Evolutionary conservation across 2,888 invertebrate genomes (phyloP).

Genomic region (Heliconius cydno): DNA sequence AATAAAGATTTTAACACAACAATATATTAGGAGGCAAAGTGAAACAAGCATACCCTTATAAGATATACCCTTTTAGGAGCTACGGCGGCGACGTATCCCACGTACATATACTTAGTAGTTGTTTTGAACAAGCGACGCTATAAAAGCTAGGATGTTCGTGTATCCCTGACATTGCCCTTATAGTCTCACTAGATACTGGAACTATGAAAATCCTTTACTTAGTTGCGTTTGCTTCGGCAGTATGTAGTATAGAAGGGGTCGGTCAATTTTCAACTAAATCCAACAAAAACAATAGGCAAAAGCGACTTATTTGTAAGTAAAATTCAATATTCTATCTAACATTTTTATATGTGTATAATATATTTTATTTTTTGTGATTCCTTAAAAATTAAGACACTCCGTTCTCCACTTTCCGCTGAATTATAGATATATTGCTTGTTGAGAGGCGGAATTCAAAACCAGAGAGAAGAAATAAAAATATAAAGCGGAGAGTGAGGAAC

Average conservation of each 20-base stretch:
- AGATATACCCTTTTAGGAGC: constrained; percentile 64
- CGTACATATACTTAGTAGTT: constrained; percentile 68
- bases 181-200: constrained; percentile 53
- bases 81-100: constrained; percentile 74
- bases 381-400: no score
- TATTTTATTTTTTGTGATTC: not conserved
- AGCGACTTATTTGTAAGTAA: constrained; percentile 70
- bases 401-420: no score
- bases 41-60: constrained; percentile 63
- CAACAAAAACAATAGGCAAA: constrained; percentile 56
- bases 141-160: constrained; percentile 75
- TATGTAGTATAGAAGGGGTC: constrained; percentile 45
- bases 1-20: constrained; percentile 40
- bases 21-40: constrained; percentile 49
- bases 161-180: constrained; percentile 80
- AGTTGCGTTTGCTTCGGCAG: constrained; percentile 54
- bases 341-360: not conserved
- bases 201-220: constrained; percentile 62
- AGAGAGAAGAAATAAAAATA: no score
- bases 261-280: constrained; percentile 44
- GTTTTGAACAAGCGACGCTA: constrained; percentile 69
- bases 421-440: no score
- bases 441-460: no score
- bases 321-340: constrained; percentile 8
- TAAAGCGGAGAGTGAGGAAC: no score